Evolutionary conservation across 30 jellyfish, hydroid and myxozoan genomes (phyloP).

Genomic region (Cassiopea andromeda): DNA sequence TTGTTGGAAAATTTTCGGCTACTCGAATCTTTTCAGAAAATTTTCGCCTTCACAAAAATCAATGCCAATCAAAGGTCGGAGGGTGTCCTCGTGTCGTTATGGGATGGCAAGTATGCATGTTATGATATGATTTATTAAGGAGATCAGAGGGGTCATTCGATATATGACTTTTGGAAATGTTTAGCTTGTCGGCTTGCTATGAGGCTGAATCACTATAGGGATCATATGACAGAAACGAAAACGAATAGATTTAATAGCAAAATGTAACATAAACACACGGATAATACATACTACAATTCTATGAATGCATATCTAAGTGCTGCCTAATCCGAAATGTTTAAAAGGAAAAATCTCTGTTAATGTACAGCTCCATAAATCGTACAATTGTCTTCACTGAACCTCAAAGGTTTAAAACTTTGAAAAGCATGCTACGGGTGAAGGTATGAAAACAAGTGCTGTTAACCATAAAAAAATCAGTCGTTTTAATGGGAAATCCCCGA

Average conservation of each 20-base stretch:
- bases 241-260: background rate
- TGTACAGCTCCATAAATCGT: background rate
- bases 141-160: slow-evolving; percentile 11
- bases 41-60: too few species aligned
- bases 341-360: background rate
- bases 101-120: background rate
- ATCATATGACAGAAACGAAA: background rate
- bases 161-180: background rate
- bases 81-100: background rate
- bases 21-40: too few species aligned
- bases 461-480: too few species aligned
- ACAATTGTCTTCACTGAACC: background rate
- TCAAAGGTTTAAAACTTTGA: too few species aligned
- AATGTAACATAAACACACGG: background rate
- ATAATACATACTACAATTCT: background rate
- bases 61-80: too few species aligned
- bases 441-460: too few species aligned
- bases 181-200: background rate
- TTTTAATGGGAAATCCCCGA: too few species aligned
- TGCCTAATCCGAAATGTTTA: background rate
- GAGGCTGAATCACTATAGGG: background rate
- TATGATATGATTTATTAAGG: background rate
- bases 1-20: too few species aligned
- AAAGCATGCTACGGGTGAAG: too few species aligned
- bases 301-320: background rate